Conservation (phyloP, 2,888 invertebrate species). For the Tenthredo notha region DNA sequence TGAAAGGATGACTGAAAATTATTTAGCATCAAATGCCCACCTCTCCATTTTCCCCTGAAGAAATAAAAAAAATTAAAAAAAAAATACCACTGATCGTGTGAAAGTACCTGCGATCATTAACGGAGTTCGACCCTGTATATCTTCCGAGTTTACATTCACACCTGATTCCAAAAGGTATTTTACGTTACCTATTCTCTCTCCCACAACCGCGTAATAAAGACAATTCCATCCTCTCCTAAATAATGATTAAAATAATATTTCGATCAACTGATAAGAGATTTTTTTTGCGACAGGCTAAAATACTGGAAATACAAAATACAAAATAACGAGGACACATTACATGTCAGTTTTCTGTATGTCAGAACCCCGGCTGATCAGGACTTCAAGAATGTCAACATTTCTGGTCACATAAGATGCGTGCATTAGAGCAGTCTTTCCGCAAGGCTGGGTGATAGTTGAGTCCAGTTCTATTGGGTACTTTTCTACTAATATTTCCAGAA, state of each 20-base stretch:
- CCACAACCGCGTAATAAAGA: constrained; percentile 64
- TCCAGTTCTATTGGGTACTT: constrained; percentile 59
- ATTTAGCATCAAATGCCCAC: too few species aligned
- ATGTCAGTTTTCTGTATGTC: constrained; percentile 59
- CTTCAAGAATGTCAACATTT: constrained; percentile 60
- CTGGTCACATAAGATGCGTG: constrained; percentile 62
- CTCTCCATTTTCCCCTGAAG: background rate
- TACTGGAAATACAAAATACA: background rate
- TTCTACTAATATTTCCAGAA: constrained; percentile 61
- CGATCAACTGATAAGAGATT: background rate
- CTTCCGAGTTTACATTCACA: constrained; percentile 56
- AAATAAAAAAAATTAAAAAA: background rate
- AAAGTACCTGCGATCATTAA: constrained; percentile 65
- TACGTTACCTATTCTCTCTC: constrained; percentile 61
- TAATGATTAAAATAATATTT: background rate
- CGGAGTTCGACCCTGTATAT: constrained; percentile 62
- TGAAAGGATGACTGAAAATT: constrained; percentile 62
- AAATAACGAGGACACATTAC: constrained; percentile 57
- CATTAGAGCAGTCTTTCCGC: constrained; percentile 64
- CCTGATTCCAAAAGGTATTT: constrained; percentile 58
- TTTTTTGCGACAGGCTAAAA: background rate
- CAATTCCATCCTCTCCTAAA: constrained; percentile 65
- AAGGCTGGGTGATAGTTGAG: constrained; percentile 61
- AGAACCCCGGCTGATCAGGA: constrained; percentile 63
- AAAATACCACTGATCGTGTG: background rate